These are phyloP conservation scores for Nomada ferruginata DNA, from an alignment of 2,888 invertebrate genomes.

Conservation along the genomic window DNA sequence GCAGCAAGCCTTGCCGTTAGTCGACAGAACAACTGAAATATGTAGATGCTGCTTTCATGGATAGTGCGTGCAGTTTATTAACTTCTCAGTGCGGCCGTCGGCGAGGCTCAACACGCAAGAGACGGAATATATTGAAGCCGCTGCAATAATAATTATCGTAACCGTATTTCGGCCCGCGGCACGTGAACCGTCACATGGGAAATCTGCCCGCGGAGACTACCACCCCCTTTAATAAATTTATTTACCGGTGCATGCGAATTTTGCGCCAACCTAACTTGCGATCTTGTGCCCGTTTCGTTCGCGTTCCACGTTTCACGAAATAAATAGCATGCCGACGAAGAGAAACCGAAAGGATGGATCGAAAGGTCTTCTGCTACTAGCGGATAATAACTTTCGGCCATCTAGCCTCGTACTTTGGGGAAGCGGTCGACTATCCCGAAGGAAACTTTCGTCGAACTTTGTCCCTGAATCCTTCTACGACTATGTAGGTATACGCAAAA, in stretches of 20 bases:
- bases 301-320: slow-evolving; percentile 26
- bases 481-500: slow-evolving; percentile 44
- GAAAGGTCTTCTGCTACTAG: slow-evolving; percentile 70
- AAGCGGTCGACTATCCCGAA: slow-evolving; percentile 52
- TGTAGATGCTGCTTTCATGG: slow-evolving; percentile 53
- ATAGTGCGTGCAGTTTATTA: slow-evolving; percentile 60
- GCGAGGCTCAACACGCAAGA: slow-evolving; percentile 44
- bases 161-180: slow-evolving; percentile 73
- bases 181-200: slow-evolving; percentile 76
- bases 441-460: slow-evolving; percentile 62
- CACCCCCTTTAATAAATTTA: slow-evolving; percentile 72
- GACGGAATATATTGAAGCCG: slow-evolving; percentile 40
- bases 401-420: slow-evolving; percentile 43
- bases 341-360: slow-evolving; percentile 40
- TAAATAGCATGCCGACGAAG: slow-evolving; percentile 58
- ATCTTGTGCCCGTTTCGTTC: background rate
- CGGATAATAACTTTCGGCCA: slow-evolving; percentile 78
- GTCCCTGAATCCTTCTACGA: slow-evolving; percentile 52
- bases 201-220: slow-evolving; percentile 68
- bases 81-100: slow-evolving; percentile 53
- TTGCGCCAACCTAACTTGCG: slow-evolving; percentile 13
- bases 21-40: slow-evolving; percentile 43
- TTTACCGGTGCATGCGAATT: slow-evolving; percentile 47
- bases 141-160: slow-evolving; percentile 75
- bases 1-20: background rate